phyloP scores from a whole-genome alignment of 2,888 invertebrate genomes.

The Protodeltote pygarga region DNA sequence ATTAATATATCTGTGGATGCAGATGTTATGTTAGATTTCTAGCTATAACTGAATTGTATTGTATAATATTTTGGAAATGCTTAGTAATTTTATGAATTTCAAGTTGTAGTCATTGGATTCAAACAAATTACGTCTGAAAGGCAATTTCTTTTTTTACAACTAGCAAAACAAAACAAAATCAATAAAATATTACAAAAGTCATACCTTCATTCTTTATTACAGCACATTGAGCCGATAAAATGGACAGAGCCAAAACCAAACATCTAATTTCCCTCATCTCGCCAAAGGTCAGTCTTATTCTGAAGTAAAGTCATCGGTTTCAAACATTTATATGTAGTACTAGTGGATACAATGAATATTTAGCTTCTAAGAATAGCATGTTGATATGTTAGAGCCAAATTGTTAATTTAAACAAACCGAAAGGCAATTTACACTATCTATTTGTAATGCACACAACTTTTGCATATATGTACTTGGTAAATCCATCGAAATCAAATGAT shows the following conservation, averaged over 20 bases:
- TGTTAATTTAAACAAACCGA: conserved; percentile 60
- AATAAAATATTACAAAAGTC: background rate
- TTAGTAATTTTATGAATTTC: too few species aligned
- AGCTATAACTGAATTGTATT: too few species aligned
- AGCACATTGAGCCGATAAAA: conserved; percentile 54
- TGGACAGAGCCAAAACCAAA: conserved; percentile 50
- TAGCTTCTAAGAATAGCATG: conserved; percentile 67
- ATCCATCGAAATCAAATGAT: conserved; percentile 35
- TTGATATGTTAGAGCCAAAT: conserved; percentile 53
- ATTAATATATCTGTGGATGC: too few species aligned
- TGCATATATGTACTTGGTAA: conserved; percentile 41
- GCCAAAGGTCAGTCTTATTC: conserved; percentile 52
- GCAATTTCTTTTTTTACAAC: too few species aligned
- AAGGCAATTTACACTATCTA: conserved; percentile 58
- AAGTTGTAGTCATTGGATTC: too few species aligned
- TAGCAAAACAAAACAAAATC: background rate
- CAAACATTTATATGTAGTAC: conserved; percentile 64
- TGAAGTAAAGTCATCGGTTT: conserved; percentile 42
- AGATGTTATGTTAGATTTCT: too few species aligned
- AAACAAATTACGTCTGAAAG: too few species aligned
- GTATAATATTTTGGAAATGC: too few species aligned
- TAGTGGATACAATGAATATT: conserved; percentile 45
- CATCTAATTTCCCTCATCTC: conserved; percentile 41
- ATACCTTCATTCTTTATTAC: conserved; percentile 47
- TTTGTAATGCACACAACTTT: conserved; percentile 48